Base-by-base conservation (phyloP, 2,888 invertebrate species). In the Stenodera caucasica region DNA sequence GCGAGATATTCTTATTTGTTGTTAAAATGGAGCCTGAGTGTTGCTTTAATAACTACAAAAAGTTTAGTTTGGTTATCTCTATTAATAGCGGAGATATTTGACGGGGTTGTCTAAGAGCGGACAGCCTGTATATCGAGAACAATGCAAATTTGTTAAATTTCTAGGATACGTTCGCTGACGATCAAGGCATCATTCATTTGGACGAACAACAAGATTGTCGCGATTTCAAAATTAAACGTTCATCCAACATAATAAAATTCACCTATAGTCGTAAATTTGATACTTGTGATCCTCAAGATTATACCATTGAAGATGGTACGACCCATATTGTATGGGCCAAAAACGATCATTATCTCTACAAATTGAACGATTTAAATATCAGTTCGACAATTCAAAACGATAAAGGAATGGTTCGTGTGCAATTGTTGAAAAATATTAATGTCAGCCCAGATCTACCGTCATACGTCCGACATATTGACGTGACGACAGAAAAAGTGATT, bases 321-420 rank as follows among this genome's bases (percentile, higher is more conserved):
- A 92, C 92, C 61, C 94, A 95, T 77, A 80, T 96, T 4, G 86
- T 94, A 1, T 96, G 94, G 93, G 87, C 92, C 0, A 85, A 86
- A 67, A 95, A 94, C 0, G 80, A 81, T n/a, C 91, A 91, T 58
- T 90, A 89, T 23, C 77, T 94, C 14, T 88, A 86, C 66, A 82
- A 87, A 49, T 81, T 90, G 3, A 84, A 85, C 57, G 90, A 90
- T 0, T 81, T 92, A 7, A 86, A 87, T 63, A 77, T 90, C 1
- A 78, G 73, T 55, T 18, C 40, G 21, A 40, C 40, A 11, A 79
- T 83, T 0, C 83, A 86, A 0, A 75, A 84, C 60, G 82, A 86
- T 68, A 84, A 84, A 49, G 94, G 94, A 18, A 90, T 94, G 82
- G 88, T 90, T 60, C 84, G 94, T 76, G 87, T 92, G 7, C 90